Base-by-base conservation (phyloP, 2,113 vertebrate genomes). In the Lepisosteus oculatus region DNA sequence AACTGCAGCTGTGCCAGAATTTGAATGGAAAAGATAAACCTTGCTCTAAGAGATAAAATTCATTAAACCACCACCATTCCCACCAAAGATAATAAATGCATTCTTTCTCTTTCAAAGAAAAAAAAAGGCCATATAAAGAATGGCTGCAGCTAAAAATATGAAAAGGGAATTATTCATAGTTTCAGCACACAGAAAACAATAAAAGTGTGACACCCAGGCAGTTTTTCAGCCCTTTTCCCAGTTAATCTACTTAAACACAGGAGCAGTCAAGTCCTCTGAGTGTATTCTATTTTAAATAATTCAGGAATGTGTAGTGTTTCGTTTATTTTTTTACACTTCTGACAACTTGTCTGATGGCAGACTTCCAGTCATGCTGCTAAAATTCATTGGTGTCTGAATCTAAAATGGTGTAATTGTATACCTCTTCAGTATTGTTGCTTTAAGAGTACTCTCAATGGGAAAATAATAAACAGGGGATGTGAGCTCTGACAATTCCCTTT, bases 1-100 rank as follows among this genome's bases (percentile, higher is more conserved):
- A 85, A 85, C 75, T 76, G 84, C 78, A 65, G 76, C 73, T 72
- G 72, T 69, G 72, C 73, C 77, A 81, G 80, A 78, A 76, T 85
- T 84, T 81, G 81, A 86, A 88, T 83, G 78, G 79, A 76, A 80
- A 72, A 72, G 84, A 86, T 88, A 85, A 88, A 86, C 72, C 76
- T 82, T 78, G 76, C 71, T 67, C 55, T 68, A 69, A 74, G 75
- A 86, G 85, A 89, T 88, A 85, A 87, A 80, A 76, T 77, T 85
- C 74, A 85, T 89, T 89, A 87, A 88, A 84, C 69, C 69, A 62
- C 72, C 73, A 29, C 65, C 41, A 61, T 69, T 80, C 73, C 47
- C 65, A 47, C 56, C 59, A 78, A 67, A 61, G 75, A 59, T 77
- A 76, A 85, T 74, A 67, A 64, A 75, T 79, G 62, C 80, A 63